Conservation (phyloP, 2,113 vertebrate genomes). For the Neomonachus schauinslandi region DNA sequence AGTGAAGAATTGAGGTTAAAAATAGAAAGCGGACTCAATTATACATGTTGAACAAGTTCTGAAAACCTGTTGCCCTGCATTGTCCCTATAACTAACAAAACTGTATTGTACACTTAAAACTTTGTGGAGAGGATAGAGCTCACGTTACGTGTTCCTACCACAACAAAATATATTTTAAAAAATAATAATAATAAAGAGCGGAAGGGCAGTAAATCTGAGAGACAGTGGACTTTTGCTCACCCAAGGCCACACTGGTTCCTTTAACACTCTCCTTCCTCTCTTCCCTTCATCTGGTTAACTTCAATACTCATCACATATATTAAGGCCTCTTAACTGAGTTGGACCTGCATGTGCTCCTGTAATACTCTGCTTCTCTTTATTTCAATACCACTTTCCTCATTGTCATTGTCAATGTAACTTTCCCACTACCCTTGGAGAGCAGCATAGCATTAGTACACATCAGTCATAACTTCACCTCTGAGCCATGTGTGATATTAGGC, state of each 20-base stretch:
- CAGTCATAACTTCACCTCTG: neutral
- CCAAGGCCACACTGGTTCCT: neutral
- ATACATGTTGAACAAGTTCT: neutral
- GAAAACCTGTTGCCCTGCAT: neutral
- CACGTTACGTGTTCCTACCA: neutral
- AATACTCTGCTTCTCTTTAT: neutral
- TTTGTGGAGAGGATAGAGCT: neutral
- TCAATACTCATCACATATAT: neutral
- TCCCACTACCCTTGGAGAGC: neutral
- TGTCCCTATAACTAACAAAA: neutral
- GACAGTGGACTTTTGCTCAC: neutral
- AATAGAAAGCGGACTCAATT: neutral
- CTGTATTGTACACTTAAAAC: neutral
- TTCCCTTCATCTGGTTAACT: neutral
- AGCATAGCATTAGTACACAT: neutral
- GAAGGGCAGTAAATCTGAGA: neutral
- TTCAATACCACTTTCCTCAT: neutral
- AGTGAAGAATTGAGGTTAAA: neutral
- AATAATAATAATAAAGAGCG: neutral
- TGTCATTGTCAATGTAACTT: neutral
- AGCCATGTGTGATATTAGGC: neutral
- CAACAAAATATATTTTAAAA: neutral
- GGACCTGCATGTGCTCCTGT: neutral
- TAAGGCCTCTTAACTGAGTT: neutral
- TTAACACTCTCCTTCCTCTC: neutral